These are phyloP conservation scores for Esox lucius DNA, from an alignment of 2,797 vertebrate species.

Conservation along the genomic window DNA sequence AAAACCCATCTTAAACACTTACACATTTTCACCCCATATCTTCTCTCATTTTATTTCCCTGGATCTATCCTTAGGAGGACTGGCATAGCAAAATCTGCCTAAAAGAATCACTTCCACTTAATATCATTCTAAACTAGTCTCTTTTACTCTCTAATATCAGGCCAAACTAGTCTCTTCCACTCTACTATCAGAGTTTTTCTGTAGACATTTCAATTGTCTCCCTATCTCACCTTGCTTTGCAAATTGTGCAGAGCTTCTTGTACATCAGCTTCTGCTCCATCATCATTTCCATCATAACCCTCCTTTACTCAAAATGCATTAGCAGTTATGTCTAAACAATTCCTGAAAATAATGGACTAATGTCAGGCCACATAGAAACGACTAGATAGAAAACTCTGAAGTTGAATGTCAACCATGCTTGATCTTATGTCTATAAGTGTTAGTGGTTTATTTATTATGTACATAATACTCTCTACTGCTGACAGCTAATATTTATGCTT, in stretches of 20 bases:
- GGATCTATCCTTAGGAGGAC: constrained; percentile 37
- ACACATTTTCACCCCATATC: constrained; percentile 59
- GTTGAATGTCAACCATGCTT: constrained; percentile 13
- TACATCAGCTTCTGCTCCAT: not conserved
- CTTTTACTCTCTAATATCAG: no score
- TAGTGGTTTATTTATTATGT: constrained; percentile 6
- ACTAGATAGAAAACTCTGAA: constrained; percentile 1
- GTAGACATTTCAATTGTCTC: not conserved
- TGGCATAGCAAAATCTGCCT: constrained; percentile 26
- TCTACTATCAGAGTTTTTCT: no score
- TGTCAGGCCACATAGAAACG: not conserved
- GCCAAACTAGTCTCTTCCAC: not conserved
- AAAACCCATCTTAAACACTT: constrained; percentile 58
- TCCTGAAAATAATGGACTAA: not conserved
- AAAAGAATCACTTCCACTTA: not conserved
- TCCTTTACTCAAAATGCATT: not conserved
- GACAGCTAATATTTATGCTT: constrained; percentile 1
- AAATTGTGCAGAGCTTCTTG: not conserved
- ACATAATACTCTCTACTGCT: not conserved
- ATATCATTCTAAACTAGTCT: not conserved
- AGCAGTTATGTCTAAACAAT: not conserved
- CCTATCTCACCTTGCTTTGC: not conserved
- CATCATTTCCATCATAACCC: not conserved
- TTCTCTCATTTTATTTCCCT: constrained; percentile 49
- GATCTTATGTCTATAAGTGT: constrained; percentile 14